Conservation (phyloP, 1,140 invertebrate genomes). For the Panagrolaimus sp. region DNA sequence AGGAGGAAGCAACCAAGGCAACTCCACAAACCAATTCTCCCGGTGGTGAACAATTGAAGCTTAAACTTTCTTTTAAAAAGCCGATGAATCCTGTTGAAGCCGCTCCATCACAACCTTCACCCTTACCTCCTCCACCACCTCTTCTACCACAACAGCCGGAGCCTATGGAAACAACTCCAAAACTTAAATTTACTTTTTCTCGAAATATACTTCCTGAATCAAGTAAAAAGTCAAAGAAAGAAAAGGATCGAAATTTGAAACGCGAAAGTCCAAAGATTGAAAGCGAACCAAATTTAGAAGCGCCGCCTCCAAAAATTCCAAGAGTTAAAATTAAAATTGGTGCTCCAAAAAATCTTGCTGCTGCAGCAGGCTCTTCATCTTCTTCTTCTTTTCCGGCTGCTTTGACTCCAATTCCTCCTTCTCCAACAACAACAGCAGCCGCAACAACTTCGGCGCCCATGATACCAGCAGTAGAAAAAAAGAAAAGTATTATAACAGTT, state of each 20-base stretch:
- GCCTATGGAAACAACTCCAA: not conserved
- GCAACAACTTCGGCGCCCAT: not conserved
- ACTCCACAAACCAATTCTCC: not conserved
- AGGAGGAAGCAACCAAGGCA: not conserved
- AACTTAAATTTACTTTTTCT: not conserved
- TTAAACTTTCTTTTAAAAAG: not conserved
- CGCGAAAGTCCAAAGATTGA: not conserved
- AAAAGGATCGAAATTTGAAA: not conserved
- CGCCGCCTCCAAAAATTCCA: not conserved
- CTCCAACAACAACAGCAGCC: not conserved
- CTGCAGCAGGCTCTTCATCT: not conserved
- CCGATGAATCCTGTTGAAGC: not conserved
- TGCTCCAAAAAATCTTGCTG: not conserved
- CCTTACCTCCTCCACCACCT: not conserved
- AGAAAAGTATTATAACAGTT: no score
- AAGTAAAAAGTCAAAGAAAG: not conserved
- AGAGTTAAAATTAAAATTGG: conserved; percentile 8
- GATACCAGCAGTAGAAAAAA: no score
- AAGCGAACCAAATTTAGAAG: not conserved
- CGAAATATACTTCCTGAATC: no score
- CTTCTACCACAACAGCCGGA: not conserved
- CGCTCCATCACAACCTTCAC: not conserved
- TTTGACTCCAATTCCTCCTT: not conserved
- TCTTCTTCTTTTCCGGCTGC: not conserved
- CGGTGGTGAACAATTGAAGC: not conserved